Evolutionary conservation across 1,140 invertebrate species (phyloP), one percentile per base, ranked within the genome.

Genomic region (Lepidurus couesii): DNA sequence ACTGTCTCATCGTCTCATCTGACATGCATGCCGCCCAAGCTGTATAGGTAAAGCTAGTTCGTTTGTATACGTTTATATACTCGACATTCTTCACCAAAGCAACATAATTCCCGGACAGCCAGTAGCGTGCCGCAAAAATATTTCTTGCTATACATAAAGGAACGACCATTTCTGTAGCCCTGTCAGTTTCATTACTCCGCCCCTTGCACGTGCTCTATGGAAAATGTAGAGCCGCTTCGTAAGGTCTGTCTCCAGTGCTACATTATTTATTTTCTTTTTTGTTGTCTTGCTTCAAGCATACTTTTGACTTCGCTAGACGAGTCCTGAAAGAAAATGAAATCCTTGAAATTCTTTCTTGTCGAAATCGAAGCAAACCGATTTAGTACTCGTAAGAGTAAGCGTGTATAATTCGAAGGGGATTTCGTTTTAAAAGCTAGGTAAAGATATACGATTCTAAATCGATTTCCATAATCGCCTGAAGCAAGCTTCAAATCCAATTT

Each of bases 201-300:
- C 53, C 53, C 53, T 65, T 65, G 53, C 53, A 65, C 53, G 53
- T 65, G 53, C 53, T 65, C 53, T 65, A 65, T 65, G 53, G 7
- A 21, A 65, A 65, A 65, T 65, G 53, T 65, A 65, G 53, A 65
- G 53, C 53, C 53, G 53, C 53, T 65, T 65, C 21, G 53, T 65
- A 65, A 65, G 53, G 53, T 65, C 53, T n/a, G 53, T 65, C 16
- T 13, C 16, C 53, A 65, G 53, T 65, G 53, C 13, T 65, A 65
- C 6, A 65, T 65, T 65, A 34, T 34, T 34, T 34, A 34, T 65
- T 13, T 65, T 65, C 53, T 0, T 65, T 65, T 34, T 34, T 34
- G 2, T 34, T 34, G 34, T 34, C 34, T 34, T 34, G 34, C 3
- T 4, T 34, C 2, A 34, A 34, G 34, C 34, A 34, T 34, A 34